Percentiles rank a stretch among this genome's conserved stretches.
phyloP scores from a whole-genome alignment of 2,888 invertebrate species.

The Schrankia costaestrigalis region DNA sequence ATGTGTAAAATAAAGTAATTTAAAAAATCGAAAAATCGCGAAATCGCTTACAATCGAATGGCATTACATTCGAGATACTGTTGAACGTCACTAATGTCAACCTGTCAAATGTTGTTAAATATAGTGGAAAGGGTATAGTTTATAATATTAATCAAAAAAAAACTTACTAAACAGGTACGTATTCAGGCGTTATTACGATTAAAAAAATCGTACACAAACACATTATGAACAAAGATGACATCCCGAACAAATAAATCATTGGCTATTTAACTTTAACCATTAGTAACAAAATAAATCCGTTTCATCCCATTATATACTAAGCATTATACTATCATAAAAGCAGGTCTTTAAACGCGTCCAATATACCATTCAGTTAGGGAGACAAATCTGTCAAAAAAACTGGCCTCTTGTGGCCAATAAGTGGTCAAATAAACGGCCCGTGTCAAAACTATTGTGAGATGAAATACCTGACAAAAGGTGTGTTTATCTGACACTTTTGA shows the following conservation, averaged over 20 bases:
- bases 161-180: no score
- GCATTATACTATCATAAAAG: conserved; percentile 50
- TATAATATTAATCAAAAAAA: no score
- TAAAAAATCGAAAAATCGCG: no score
- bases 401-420: conserved; percentile 59
- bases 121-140: no score
- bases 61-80: no score
- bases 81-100: no score
- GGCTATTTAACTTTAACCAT: conserved; percentile 32
- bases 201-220: no score
- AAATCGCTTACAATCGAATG: no score
- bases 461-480: conserved; percentile 67
- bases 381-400: conserved; percentile 60
- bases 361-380: conserved; percentile 56
- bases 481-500: conserved; percentile 59
- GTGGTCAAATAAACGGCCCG: conserved; percentile 67
- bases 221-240: no score
- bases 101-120: no score
- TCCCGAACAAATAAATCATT: conserved; percentile 31
- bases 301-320: conserved; percentile 52
- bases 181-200: no score
- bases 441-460: conserved; percentile 64
- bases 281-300: conserved; percentile 41
- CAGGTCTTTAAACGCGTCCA: conserved; percentile 61
- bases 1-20: no score